Conservation (phyloP, 2,113 vertebrate genomes). For the Scopus umbretta region DNA sequence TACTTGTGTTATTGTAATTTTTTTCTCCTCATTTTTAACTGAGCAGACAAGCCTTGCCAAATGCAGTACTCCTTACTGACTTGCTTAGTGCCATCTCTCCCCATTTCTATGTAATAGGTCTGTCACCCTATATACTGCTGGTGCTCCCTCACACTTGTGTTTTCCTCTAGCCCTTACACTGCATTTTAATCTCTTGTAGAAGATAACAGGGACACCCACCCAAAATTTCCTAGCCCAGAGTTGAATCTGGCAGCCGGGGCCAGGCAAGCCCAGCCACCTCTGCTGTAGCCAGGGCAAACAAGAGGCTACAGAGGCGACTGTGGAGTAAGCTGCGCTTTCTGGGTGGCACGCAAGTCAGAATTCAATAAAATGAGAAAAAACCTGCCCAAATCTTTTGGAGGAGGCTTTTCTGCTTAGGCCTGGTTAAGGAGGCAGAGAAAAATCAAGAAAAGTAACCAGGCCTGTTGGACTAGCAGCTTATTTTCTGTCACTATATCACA, state of each 20-base stretch:
- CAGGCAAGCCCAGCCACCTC: background rate
- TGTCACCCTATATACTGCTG: background rate
- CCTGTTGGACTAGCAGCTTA: background rate
- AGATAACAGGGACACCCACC: background rate
- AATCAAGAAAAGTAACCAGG: background rate
- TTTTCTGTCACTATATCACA: background rate
- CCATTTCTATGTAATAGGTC: background rate
- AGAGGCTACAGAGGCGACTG: background rate
- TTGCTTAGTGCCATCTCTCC: background rate
- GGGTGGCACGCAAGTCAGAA: background rate
- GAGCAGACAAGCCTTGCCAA: background rate
- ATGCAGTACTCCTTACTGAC: background rate
- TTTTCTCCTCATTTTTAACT: background rate
- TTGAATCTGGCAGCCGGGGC: accelerated
- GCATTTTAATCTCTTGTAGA: background rate
- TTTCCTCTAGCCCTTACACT: background rate
- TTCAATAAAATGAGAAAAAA: background rate
- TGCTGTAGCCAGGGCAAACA: background rate
- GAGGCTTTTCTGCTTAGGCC: background rate
- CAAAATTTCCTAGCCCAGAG: background rate
- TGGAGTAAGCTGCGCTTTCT: accelerated
- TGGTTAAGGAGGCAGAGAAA: background rate
- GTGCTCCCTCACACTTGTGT: accelerated
- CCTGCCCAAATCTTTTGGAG: background rate
- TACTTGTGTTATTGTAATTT: background rate